Percentiles rank a stretch among this genome's conserved stretches.
These are phyloP conservation scores for Gymnocephalus cernua DNA, from an alignment of 2,113 vertebrate genomes.

Conservation along the genomic window DNA sequence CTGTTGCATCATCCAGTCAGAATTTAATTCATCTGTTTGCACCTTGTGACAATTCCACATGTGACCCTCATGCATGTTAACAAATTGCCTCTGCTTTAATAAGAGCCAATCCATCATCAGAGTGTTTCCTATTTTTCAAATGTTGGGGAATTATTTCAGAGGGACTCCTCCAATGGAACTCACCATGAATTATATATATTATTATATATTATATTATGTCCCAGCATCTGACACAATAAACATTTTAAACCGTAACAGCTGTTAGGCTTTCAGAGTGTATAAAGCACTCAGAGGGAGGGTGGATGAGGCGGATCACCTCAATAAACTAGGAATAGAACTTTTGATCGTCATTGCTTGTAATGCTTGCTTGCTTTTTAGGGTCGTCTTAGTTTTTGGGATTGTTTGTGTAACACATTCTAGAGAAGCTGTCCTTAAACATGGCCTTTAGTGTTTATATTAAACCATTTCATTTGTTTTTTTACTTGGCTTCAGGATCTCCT, in stretches of 20 bases:
- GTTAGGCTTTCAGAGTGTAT: slow-evolving; percentile 10
- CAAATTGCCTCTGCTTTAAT: too few species aligned
- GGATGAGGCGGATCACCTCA: not conserved
- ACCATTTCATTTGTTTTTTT: not conserved
- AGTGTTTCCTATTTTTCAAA: not conserved
- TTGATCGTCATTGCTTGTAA: not conserved
- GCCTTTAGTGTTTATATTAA: not conserved
- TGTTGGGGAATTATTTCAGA: not conserved
- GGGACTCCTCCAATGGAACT: too few species aligned
- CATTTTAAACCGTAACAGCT: slow-evolving; percentile 18
- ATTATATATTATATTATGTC: too few species aligned
- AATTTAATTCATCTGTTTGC: too few species aligned
- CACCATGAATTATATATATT: not conserved
- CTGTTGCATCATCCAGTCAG: too few species aligned
- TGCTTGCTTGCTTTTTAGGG: too few species aligned
- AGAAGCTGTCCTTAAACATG: not conserved
- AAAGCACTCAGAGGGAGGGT: not conserved
- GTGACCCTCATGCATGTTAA: too few species aligned
- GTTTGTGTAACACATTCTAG: not conserved
- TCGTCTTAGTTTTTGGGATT: not conserved
- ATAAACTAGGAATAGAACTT: not conserved
- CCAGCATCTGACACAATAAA: slow-evolving; percentile 14
- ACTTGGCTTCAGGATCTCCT: slow-evolving; percentile 1
- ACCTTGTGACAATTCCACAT: too few species aligned
- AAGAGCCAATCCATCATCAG: too few species aligned